Base-by-base conservation (phyloP, 2,797 vertebrate species). In the Catamblyrhynchus diadema region DNA sequence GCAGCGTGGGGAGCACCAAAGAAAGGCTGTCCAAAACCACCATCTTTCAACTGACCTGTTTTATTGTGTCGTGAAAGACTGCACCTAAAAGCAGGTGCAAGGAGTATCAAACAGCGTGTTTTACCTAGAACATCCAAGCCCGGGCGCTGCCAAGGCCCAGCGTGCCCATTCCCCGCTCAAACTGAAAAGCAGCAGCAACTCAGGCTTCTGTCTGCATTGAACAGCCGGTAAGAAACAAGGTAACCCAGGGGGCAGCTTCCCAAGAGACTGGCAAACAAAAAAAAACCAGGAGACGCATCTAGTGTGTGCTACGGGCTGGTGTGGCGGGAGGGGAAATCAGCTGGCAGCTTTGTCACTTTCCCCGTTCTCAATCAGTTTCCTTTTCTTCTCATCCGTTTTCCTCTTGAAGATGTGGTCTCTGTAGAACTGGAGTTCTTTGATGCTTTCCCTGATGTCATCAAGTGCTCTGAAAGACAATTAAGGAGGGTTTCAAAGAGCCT, bases 391-490 rank as follows among this genome's bases (percentile, higher is more conserved):
- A 25, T 98, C 98, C 30, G 94, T 96, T 85, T 98, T 97, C 59
- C 94, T 95, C 97, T 98, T 99, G 97, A 99, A 99, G 96, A 99
- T 96, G 71, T 95, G 98, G 27, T 95, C 98, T 97, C 98, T 98
- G 98, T 99, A 99, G 98, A 98, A 99, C 95, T 98, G 98, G 37
- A 99, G 98, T 79, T 99, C 99, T 96, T 98, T 98, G 93, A 99
- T 99, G 98, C 99, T 99, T 97, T 99, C 99, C 86, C 90, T 97
- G 97, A 99, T 99, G 98, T 99, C 99, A n/a, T 98, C 99, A 50
- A 99, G 96, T 1, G 99, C 99, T 97, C 99, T 99, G 95, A 91
- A 97, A 98, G 77, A 74, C 90, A 96, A 94, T 86, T 50, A 85
- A 64, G 74, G 61, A 80, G n/a, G 51, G 57, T 79, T 93, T 78